Conservation (phyloP, 2,797 vertebrate genomes). For the Enteromius anoplus region DNA sequence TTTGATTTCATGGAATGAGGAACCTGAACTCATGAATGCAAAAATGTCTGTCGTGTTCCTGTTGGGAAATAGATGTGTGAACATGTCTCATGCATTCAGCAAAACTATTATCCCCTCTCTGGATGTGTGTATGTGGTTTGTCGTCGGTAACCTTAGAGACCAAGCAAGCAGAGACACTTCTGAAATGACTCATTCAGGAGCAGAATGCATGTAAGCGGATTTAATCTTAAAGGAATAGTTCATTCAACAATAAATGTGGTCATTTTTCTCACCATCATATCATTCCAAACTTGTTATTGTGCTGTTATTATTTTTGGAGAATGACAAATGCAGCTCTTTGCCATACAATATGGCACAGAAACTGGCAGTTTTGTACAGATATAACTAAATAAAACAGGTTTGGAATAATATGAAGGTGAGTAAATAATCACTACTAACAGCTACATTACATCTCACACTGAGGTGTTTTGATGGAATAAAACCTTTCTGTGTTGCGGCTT, state of each 20-base stretch:
- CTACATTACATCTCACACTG: background rate
- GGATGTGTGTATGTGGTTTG: constrained; percentile 28
- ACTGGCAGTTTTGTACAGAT: background rate
- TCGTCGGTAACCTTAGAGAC: constrained; percentile 4
- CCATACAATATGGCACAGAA: background rate
- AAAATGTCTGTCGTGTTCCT: background rate
- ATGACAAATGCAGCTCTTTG: background rate
- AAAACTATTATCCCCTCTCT: constrained; percentile 24
- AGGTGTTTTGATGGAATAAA: constrained; percentile 6
- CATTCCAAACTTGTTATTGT: background rate
- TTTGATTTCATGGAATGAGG: background rate
- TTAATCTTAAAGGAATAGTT: constrained; percentile 31
- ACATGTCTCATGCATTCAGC: constrained; percentile 17
- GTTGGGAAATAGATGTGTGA: constrained; percentile 10
- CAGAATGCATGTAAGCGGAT: constrained; percentile 28
- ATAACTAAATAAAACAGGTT: background rate
- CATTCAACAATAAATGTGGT: background rate
- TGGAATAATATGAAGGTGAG: background rate
- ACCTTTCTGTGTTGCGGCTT: background rate
- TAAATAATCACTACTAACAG: background rate
- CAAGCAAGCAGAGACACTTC: constrained; percentile 39
- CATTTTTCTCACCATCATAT: background rate
- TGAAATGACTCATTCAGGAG: constrained; percentile 41
- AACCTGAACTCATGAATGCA: constrained; percentile 6
- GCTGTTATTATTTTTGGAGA: background rate